Base-by-base conservation (phyloP, 2,113 vertebrate species). In the Emydura subglobosa region DNA sequence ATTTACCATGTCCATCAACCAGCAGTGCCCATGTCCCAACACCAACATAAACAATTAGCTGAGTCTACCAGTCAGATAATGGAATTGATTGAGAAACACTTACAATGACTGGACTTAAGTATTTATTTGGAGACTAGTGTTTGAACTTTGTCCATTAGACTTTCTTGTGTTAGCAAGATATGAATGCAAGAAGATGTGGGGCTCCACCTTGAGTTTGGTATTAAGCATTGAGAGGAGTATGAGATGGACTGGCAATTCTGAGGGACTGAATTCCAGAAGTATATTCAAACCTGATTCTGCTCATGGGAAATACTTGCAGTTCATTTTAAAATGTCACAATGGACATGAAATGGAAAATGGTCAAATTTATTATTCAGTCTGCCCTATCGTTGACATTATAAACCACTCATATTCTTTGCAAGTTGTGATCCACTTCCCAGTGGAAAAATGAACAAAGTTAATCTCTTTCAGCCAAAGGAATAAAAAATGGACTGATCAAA, bases 281-380 rank as follows among this genome's bases (percentile, higher is more conserved):
- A 22, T 51, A 34, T 78, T 79, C 79, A 84, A 91, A 89, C 5
- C 10, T 87, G 31, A 55, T 84, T 87, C 88, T 68, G 5, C 11
- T 11, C 82, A 29, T 74, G 86, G 11, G 3, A 95, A 88, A 79
- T 2, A 82, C 7, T 17, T 90, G 47, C 5, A 86, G 74, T 85
- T 83, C 94, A 93, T 94, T 90, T 94, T 72, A 86, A 87, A 94
- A 86, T 86, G 39, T 79, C 85, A 61, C 8, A 83, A 50, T 57
- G 17, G 78, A 81, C n/a, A 88, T 34, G 39, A 91, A 94, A 88
- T 49, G 16, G 29, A 95, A 94, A 93, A 78, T 0, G 49, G 80
- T 2, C 27, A 82, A n/a, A 55, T 79, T 17, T 65, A 76, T 81
- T 82, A 86, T 85, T 79, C 61, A 86, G 14, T 61, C 78, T 82